phyloP scores from a whole-genome alignment of 1,140 invertebrate genomes.

The Listronotus oregonensis region DNA sequence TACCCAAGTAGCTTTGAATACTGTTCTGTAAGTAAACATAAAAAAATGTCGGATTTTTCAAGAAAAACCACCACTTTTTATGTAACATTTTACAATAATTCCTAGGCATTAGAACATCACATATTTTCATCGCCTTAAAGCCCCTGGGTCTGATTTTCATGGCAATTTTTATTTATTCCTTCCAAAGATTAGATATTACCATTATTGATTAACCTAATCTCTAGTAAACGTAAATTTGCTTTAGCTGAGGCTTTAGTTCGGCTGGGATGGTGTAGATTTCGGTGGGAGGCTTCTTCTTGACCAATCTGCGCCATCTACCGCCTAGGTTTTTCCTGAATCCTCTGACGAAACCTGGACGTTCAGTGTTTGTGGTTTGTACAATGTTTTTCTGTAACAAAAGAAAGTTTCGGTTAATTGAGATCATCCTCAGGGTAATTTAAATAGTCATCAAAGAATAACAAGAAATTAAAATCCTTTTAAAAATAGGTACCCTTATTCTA shows the following conservation, averaged over 20 bases:
- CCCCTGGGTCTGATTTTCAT: not conserved
- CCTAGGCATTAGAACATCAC: no score
- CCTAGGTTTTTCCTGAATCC: conserved; percentile 82
- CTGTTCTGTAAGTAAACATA: not conserved
- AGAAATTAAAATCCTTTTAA: not conserved
- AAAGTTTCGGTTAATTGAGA: conserved; percentile 3
- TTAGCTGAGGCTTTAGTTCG: conserved; percentile 83
- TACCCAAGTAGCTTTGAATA: not conserved
- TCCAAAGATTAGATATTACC: not conserved
- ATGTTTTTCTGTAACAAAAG: conserved; percentile 71
- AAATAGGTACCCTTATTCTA: not conserved
- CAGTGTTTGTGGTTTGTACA: conserved; percentile 71
- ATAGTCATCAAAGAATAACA: not conserved
- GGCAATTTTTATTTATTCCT: not conserved
- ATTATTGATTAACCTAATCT: not conserved
- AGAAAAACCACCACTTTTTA: no score
- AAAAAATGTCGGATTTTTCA: no score
- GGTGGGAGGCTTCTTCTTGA: conserved; percentile 77
- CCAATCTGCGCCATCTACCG: conserved; percentile 78
- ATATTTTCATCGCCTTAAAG: no score
- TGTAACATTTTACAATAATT: no score
- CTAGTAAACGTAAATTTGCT: conserved; percentile 86
- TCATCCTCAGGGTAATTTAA: not conserved
- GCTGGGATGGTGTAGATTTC: conserved; percentile 83
- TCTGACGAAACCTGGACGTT: conserved; percentile 73